phyloP scores from a whole-genome alignment of 2,113 vertebrate species.

The Morone chrysops region DNA sequence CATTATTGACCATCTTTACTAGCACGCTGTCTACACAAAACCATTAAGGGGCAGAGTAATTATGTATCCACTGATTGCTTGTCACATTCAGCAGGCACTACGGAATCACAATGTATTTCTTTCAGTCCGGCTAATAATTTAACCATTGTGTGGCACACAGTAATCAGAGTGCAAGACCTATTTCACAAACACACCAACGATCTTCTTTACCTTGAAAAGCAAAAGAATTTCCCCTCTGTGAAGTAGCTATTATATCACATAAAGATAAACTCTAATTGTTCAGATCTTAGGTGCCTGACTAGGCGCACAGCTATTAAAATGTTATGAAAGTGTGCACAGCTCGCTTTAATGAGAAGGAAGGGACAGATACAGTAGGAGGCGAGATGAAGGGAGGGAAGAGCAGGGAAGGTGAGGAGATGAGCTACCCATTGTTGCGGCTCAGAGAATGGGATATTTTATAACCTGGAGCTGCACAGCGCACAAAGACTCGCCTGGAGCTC shows the following conservation, averaged over 20 bases:
- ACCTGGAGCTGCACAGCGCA: conserved; percentile 45
- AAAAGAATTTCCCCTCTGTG: conserved; percentile 5
- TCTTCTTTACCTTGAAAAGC: conserved; percentile 1
- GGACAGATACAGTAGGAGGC: conserved; percentile 18
- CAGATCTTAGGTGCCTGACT: conserved; percentile 21
- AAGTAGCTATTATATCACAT: conserved; percentile 22
- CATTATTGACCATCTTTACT: conserved; percentile 49
- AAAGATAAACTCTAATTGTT: conserved; percentile 59
- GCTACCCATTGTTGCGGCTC: conserved; percentile 56
- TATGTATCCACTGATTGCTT: conserved; percentile 34
- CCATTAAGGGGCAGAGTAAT: conserved; percentile 42
- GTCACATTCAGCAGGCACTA: conserved; percentile 29
- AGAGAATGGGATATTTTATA: conserved; percentile 62
- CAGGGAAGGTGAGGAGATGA: conserved; percentile 14
- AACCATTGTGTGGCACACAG: conserved; percentile 8
- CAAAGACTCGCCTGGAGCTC: conserved; percentile 52
- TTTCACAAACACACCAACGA: conserved; percentile 9
- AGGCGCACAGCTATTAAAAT: conserved; percentile 51
- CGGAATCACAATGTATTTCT: conserved; percentile 20
- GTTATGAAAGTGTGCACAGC: conserved; percentile 65
- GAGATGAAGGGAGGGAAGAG: conserved; percentile 28
- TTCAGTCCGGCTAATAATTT: conserved; percentile 34
- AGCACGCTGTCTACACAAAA: conserved; percentile 18
- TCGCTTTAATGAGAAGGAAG: conserved; percentile 59
- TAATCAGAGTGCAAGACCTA: conserved; percentile 8